Evolutionary conservation across 1,140 invertebrate genomes (phyloP).

Genomic region (Philaenus spumarius): DNA sequence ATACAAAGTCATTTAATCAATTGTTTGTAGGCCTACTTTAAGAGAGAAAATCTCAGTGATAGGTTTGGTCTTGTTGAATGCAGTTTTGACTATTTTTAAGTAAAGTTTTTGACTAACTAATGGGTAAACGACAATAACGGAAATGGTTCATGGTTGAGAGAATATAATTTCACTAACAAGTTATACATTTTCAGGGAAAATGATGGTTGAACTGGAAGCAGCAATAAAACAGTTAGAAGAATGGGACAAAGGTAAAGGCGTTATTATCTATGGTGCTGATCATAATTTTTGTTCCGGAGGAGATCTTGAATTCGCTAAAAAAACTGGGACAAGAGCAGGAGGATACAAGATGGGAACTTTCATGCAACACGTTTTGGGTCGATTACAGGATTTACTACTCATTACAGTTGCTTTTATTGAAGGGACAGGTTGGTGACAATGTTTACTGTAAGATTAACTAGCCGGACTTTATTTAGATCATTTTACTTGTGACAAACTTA

Average conservation of each 20-base stretch:
- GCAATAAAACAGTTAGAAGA: constrained; percentile 41
- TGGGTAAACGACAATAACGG: too few relatives aligned
- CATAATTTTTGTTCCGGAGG: constrained; percentile 53
- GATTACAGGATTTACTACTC: constrained; percentile 45
- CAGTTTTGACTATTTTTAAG: too few relatives aligned
- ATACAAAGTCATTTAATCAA: too few relatives aligned
- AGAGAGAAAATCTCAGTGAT: too few relatives aligned
- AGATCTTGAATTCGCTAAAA: constrained; percentile 45
- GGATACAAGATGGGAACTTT: constrained; percentile 45
- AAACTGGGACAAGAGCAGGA: constrained; percentile 34
- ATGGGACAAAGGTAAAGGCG: constrained; percentile 48
- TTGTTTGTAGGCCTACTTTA: too few relatives aligned
- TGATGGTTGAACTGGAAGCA: constrained; percentile 52
- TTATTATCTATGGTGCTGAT: constrained; percentile 45
- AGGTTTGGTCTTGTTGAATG: too few relatives aligned
- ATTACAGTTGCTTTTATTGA: constrained; percentile 47
- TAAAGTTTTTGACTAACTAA: too few relatives aligned
- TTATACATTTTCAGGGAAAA: constrained; percentile 45
- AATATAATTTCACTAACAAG: too few relatives aligned
- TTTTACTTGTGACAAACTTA: too few relatives aligned
- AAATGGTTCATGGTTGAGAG: too few relatives aligned
- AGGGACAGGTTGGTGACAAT: constrained; percentile 41
- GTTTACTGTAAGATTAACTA: too few relatives aligned
- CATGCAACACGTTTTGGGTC: constrained; percentile 45
- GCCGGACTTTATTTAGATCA: too few relatives aligned